Percentiles rank a stretch among this genome's conserved stretches.
Evolutionary conservation across 2,888 invertebrate species (phyloP).

Genomic region (Melanargia galathea): DNA sequence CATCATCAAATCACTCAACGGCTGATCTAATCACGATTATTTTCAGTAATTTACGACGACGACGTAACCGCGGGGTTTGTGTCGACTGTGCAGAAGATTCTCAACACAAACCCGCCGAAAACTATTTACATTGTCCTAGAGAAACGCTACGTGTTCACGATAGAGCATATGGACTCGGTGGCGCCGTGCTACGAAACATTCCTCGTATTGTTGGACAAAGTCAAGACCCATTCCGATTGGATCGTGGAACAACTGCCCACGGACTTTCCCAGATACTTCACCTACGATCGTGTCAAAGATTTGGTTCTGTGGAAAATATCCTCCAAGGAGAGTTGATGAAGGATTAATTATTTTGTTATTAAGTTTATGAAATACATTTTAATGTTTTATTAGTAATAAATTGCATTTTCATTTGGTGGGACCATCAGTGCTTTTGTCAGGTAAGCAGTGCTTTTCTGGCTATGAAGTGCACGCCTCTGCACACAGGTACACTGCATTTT

Average conservation of each 20-base stretch:
- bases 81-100: slow-evolving; percentile 85
- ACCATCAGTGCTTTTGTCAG: background rate
- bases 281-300: slow-evolving; percentile 90
- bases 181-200: slow-evolving; percentile 95
- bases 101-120: slow-evolving; percentile 83
- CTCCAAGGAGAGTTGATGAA: slow-evolving; percentile 47
- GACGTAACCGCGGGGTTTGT: slow-evolving; percentile 91
- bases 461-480: too few relatives aligned
- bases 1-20: too few relatives aligned
- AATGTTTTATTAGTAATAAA: background rate
- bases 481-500: too few relatives aligned
- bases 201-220: slow-evolving; percentile 81
- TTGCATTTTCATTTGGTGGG: background rate
- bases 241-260: slow-evolving; percentile 83
- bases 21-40: background rate
- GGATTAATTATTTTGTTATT: background rate
- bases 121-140: slow-evolving; percentile 89
- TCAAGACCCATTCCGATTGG: slow-evolving; percentile 78
- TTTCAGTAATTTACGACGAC: slow-evolving; percentile 92
- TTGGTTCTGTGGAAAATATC: slow-evolving; percentile 88
- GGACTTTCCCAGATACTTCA: slow-evolving; percentile 91
- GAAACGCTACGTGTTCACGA: slow-evolving; percentile 93
- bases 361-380: background rate
- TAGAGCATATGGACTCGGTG: slow-evolving; percentile 89
- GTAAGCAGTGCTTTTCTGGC: too few relatives aligned